Conservation (phyloP, 37 sponge, comb jelly and placozoan genomes). For the Halisarca cf. caerulea region DNA sequence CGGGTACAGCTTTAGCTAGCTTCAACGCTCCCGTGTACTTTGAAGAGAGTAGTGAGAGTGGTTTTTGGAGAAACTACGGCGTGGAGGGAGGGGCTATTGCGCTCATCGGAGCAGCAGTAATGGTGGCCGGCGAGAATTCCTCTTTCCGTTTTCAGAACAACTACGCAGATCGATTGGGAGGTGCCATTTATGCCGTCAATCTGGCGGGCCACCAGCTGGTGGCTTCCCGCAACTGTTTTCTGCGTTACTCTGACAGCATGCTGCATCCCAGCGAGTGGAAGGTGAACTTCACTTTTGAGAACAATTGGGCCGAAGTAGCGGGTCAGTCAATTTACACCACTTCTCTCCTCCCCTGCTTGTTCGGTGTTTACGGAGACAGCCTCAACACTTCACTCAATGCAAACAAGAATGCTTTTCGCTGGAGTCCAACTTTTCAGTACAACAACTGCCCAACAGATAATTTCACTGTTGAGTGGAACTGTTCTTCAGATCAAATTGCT, state of each 20-base stretch:
- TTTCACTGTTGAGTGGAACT: background rate
- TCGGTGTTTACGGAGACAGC: constrained; percentile 8
- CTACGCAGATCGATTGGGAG: constrained; percentile 50
- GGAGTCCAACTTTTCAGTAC: constrained; percentile 45
- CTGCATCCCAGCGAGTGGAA: constrained; percentile 42
- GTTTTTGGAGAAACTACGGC: constrained; percentile 44
- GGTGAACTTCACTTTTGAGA: constrained; percentile 31
- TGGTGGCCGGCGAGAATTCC: background rate
- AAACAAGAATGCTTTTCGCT: constrained; percentile 47
- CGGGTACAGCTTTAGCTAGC: constrained; percentile 48
- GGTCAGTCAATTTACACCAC: constrained; percentile 64
- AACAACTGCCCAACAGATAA: background rate
- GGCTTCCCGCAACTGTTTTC: constrained; percentile 67
- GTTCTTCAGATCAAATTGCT: constrained; percentile 31
- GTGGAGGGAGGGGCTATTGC: constrained; percentile 64
- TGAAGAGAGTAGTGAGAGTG: background rate
- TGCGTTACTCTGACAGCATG: constrained; percentile 35
- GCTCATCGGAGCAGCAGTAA: constrained; percentile 51
- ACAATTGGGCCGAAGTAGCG: constrained; percentile 29
- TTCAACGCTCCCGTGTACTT: constrained; percentile 25
- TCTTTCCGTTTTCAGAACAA: constrained; percentile 39
- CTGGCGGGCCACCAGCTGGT: constrained; percentile 54
- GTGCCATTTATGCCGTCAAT: constrained; percentile 55
- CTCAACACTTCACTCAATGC: constrained; percentile 1
- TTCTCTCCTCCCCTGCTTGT: constrained; percentile 54